Conservation (phyloP, 2,888 invertebrate genomes). For the Sminthurinus aureus region DNA sequence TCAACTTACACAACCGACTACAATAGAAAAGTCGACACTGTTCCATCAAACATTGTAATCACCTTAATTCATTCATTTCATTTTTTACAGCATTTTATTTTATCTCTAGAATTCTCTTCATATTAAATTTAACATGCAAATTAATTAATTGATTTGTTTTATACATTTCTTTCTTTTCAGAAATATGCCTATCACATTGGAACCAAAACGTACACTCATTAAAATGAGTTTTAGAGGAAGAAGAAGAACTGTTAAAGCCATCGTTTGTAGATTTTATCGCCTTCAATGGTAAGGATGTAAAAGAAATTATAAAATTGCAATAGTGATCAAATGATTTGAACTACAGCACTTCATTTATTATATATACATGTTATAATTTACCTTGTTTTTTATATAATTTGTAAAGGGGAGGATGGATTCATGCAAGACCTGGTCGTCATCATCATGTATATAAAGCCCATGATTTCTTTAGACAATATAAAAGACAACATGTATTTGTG, state of each 20-base stretch:
- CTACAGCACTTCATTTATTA: not conserved
- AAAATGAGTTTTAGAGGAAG: constrained; percentile 71
- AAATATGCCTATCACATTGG: not conserved
- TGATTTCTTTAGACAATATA: not conserved
- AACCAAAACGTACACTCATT: constrained; percentile 18
- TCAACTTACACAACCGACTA: not conserved
- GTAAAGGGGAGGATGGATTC: not conserved
- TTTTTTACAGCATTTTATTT: not conserved
- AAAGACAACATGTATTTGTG: not conserved
- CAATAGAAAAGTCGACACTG: not conserved
- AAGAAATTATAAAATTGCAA: constrained; percentile 30
- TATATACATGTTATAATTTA: not conserved
- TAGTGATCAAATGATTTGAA: not conserved
- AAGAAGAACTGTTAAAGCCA: constrained; percentile 76
- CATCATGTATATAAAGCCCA: not conserved
- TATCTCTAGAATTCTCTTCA: too few species aligned
- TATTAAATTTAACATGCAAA: too few species aligned
- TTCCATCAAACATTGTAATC: not conserved
- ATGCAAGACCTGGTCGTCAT: not conserved
- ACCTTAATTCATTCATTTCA: not conserved
- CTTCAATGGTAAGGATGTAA: constrained; percentile 71
- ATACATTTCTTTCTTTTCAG: not conserved
- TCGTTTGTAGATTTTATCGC: constrained; percentile 77
- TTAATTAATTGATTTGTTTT: not conserved
- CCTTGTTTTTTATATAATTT: not conserved